phyloP scores from a whole-genome alignment of 2,888 invertebrate genomes.

The Choreutis nemorana region DNA sequence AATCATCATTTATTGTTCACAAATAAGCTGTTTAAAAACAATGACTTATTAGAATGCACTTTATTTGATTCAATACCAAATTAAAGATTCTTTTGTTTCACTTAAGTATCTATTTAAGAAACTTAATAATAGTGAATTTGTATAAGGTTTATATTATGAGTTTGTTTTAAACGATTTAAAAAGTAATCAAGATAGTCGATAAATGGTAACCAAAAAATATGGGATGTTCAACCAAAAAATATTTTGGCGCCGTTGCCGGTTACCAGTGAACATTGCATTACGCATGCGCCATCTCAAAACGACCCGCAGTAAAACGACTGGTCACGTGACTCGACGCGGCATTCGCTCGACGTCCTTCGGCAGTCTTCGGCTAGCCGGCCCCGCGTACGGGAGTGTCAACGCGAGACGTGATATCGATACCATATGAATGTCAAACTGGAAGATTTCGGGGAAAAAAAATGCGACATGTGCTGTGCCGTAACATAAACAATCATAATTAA shows the following conservation, averaged over 20 bases:
- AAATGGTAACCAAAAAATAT: too few species aligned
- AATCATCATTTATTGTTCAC: conserved; percentile 20
- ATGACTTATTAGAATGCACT: too few species aligned
- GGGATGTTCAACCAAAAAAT: conserved; percentile 7
- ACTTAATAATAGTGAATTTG: too few species aligned
- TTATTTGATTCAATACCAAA: conserved; percentile 3
- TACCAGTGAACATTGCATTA: conserved; percentile 11
- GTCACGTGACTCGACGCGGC: conserved; percentile 67
- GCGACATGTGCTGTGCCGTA: conserved; percentile 43
- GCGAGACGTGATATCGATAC: conserved; percentile 24
- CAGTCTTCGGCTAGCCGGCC: conserved; percentile 50
- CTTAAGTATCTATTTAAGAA: neutral
- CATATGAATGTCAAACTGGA: conserved; percentile 52
- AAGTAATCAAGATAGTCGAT: too few species aligned
- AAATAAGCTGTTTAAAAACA: too few species aligned
- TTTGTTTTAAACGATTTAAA: too few species aligned
- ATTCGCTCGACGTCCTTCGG: conserved; percentile 60
- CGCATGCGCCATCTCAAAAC: conserved; percentile 58
- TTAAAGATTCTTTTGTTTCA: neutral
- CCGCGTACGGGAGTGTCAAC: conserved; percentile 24
- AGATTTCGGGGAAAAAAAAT: conserved; percentile 41
- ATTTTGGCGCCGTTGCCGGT: conserved; percentile 46
- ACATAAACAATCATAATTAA: conserved; percentile 30
- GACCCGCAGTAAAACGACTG: conserved; percentile 67
- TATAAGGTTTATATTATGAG: too few species aligned